Base-by-base conservation (phyloP, 2,888 invertebrate genomes). In the Drosophila ustulata region DNA sequence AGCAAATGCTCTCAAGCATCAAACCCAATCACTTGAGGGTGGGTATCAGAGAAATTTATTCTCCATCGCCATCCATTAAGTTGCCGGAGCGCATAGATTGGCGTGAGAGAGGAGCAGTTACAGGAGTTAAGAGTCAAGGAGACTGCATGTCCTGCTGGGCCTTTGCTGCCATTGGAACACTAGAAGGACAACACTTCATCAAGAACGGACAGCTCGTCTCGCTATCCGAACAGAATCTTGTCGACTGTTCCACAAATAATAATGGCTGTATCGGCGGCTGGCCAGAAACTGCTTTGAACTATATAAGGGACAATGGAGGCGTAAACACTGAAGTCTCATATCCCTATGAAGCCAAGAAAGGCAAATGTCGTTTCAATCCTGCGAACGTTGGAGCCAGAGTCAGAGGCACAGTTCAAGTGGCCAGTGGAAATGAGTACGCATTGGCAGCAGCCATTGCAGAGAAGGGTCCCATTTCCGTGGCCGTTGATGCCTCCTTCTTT, bases 231-330 rank as follows among this genome's bases (percentile, higher is more conserved):
- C 98, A 98, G 93, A 98, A 98, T 93, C 93, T 98, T 71, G 93
- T 98, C 64, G 98, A 98, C 93, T 98, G 75, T 45, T 45, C 70
- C 0, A 4, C 0, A 3, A 97, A 96, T 23, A 98, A 98, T 92
- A 97, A 98, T 92, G 98, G 98, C 0, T 98, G 98, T 92, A 98
- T 98, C 90, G 98, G 98, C 2, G 98, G 98, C 8, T 98, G 98
- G 94, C 96, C 96, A 90, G 96, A 96, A 81, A 95, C 95, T 0
- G 96, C 98, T 51, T 94, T 98, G 45, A 96, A 97, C 0, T 95
- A 96, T 11, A 97, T 98, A 90, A 97, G 96, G 55, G 95, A 95
- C 66, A 98, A 98, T 90, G 98, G 11, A 0, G 75, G 75, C 11
- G 0, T 18, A 18, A 1, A 18, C 18, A 18, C 18, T 1, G 71